Percentiles rank a stretch among this genome's conserved stretches.
These are phyloP conservation scores for Psephotus haematonotus DNA, from an alignment of 2,113 vertebrate genomes.

Conservation along the genomic window DNA sequence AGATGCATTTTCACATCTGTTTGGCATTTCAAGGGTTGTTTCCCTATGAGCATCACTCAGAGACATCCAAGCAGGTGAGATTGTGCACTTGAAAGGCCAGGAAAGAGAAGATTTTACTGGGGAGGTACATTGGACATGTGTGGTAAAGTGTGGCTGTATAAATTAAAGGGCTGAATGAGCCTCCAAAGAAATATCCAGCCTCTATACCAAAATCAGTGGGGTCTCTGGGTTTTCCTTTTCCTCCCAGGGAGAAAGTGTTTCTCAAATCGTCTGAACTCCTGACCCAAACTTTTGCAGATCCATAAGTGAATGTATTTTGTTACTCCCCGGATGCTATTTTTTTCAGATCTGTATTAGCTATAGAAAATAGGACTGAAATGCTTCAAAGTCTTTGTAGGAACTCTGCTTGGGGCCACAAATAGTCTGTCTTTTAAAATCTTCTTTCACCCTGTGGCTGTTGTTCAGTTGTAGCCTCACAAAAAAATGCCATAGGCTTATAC, in stretches of 20 bases:
- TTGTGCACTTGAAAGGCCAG: neutral
- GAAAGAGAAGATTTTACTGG: neutral
- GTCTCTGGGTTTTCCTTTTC: neutral
- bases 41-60: neutral
- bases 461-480: neutral
- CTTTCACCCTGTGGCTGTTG: neutral
- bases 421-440: neutral
- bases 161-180: neutral
- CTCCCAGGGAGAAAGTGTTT: neutral
- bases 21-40: constrained; percentile 12
- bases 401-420: neutral
- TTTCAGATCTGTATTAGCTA: neutral
- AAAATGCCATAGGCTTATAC: neutral
- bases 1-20: constrained; percentile 48
- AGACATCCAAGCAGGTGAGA: constrained; percentile 28
- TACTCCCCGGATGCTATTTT: neutral
- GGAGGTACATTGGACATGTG: neutral
- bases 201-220: neutral
- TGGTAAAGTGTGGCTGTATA: neutral
- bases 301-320: neutral
- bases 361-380: neutral
- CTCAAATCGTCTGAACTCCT: neutral
- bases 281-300: neutral
- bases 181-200: neutral
- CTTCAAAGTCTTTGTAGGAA: neutral